Conservation (phyloP, 2,113 vertebrate genomes). For the Petaurus breviceps region DNA sequence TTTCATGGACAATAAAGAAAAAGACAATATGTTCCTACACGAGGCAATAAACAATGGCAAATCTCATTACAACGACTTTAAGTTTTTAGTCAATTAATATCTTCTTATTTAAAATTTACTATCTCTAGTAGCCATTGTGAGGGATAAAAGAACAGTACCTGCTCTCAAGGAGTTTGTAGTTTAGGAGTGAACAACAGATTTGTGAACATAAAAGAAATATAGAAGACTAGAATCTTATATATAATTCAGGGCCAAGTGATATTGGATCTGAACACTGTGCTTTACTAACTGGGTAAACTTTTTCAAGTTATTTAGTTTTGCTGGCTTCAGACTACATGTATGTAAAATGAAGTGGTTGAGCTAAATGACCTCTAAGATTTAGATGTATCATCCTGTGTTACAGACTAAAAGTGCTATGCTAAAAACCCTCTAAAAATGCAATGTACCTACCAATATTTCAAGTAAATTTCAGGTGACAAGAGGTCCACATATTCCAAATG, state of each 20-base stretch:
- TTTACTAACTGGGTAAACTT: neutral
- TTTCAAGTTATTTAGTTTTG: neutral
- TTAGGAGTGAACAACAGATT: neutral
- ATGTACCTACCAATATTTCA: no score
- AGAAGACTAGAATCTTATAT: neutral
- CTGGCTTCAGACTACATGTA: neutral
- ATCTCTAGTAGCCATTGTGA: neutral
- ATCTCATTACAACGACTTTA: neutral
- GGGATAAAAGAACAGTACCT: neutral
- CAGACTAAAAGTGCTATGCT: no score
- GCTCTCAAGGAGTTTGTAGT: slow-evolving; percentile 3
- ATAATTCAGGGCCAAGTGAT: neutral
- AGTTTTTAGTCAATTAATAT: neutral
- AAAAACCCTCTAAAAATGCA: no score
- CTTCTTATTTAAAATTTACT: neutral
- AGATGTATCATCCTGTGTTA: no score
- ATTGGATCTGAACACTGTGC: no score
- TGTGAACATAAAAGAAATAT: neutral
- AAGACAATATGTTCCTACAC: neutral
- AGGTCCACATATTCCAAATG: no score
- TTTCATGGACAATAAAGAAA: slow-evolving; percentile 11
- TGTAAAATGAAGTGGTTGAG: neutral
- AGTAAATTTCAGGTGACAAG: no score
- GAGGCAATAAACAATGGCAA: neutral
- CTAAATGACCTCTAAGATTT: neutral